Conservation (phyloP, 2,888 invertebrate genomes). For the Xestia c-nigrum region DNA sequence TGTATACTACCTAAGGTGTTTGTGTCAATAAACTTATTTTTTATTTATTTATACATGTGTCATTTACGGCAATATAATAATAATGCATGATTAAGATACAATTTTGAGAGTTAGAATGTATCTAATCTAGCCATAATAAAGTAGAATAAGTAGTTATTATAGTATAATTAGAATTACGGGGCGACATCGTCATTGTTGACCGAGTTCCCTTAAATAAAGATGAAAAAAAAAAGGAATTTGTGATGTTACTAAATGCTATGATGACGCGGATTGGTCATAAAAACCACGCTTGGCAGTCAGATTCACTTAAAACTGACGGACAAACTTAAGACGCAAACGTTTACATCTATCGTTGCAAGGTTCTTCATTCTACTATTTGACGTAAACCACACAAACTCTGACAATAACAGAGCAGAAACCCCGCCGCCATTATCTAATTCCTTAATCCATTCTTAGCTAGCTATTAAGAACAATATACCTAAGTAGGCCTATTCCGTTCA, state of each 20-base stretch:
- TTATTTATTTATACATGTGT: no score
- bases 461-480: conserved; percentile 45
- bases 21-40: no score
- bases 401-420: conserved; percentile 17
- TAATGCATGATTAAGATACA: no score
- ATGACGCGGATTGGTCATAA: neutral
- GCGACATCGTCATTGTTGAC: no score
- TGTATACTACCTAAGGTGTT: no score
- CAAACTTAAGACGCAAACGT: neutral
- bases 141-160: no score
- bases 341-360: neutral
- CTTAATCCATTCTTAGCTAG: conserved; percentile 37
- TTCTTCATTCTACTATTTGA: neutral
- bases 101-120: no score
- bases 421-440: conserved; percentile 32
- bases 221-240: no score
- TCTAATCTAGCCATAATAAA: no score
- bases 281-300: neutral
- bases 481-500: conserved; percentile 42
- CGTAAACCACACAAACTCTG: conserved; percentile 18
- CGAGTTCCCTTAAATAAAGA: no score
- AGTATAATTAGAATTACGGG: no score
- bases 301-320: neutral
- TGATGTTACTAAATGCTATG: neutral
- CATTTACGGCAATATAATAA: no score